Conservation (phyloP, 2,113 vertebrate genomes). For the Alligator mississippiensis region DNA sequence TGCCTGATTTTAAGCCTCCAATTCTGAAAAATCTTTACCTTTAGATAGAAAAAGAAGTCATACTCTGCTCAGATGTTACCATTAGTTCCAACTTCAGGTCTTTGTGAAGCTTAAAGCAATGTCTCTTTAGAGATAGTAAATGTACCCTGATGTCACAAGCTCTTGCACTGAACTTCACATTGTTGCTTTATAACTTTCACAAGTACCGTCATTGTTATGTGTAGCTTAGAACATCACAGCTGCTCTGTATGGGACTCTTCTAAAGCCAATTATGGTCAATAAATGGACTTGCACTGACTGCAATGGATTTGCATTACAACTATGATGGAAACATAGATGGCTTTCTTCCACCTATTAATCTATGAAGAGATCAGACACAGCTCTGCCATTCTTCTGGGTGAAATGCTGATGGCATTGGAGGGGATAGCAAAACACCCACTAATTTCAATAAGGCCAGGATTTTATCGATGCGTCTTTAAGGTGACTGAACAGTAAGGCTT, state of each 20-base stretch:
- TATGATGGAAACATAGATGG: neutral
- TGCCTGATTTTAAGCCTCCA: neutral
- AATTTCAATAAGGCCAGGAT: neutral
- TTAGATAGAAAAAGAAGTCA: neutral
- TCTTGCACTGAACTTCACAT: accelerated
- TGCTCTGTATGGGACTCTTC: neutral
- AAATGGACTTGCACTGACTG: neutral
- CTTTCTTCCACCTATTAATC: accelerated
- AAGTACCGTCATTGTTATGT: no score
- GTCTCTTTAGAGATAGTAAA: neutral
- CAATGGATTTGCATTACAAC: accelerated
- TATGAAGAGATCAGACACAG: accelerated
- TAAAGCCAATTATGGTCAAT: neutral
- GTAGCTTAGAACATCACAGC: no score
- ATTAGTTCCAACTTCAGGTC: neutral
- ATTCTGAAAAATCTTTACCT: neutral
- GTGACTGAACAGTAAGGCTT: neutral
- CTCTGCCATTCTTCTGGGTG: neutral
- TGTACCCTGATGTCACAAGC: neutral
- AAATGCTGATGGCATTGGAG: no score
- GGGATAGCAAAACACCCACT: neutral
- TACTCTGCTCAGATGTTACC: neutral
- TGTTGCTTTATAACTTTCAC: accelerated
- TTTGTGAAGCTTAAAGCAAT: neutral
- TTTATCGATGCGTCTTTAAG: accelerated